Conservation (phyloP, 2,797 vertebrate species). For the Poeciliopsis paucimaculata region DNA sequence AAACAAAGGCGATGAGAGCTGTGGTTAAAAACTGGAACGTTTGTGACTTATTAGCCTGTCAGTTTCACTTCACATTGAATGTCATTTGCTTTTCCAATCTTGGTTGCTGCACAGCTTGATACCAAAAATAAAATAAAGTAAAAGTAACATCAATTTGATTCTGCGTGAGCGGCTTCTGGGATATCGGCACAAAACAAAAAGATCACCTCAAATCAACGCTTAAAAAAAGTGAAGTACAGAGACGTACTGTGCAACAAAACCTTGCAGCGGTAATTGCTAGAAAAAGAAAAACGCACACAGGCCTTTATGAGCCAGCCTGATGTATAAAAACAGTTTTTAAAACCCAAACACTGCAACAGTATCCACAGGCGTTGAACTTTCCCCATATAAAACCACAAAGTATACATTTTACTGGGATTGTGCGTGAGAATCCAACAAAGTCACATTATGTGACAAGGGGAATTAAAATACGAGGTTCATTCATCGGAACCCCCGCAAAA, state of each 20-base stretch:
- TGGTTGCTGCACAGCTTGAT: not conserved
- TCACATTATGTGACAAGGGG: not conserved
- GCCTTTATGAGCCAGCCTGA: not conserved
- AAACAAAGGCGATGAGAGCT: not conserved
- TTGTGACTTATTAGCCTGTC: not conserved
- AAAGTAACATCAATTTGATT: not conserved
- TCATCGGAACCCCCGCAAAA: not conserved
- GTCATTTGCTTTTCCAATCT: not conserved
- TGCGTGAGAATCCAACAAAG: not conserved
- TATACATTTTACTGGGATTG: not conserved
- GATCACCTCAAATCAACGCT: slow-evolving; percentile 32
- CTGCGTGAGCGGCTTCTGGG: not conserved
- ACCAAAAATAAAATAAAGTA: slow-evolving; percentile 1
- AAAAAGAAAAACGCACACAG: not conserved
- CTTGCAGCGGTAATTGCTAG: not conserved
- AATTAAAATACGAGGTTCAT: not conserved
- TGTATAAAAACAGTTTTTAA: not conserved
- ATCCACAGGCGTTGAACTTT: not conserved
- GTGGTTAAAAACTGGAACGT: not conserved
- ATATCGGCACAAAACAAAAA: slow-evolving; percentile 6
- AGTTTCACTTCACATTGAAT: slow-evolving; percentile 8
- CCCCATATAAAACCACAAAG: not conserved
- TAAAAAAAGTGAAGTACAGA: slow-evolving; percentile 11
- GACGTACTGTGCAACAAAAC: not conserved
- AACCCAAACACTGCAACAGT: not conserved